Evolutionary conservation across 2,797 vertebrate species (phyloP).

Genomic region (Pterois miles): DNA sequence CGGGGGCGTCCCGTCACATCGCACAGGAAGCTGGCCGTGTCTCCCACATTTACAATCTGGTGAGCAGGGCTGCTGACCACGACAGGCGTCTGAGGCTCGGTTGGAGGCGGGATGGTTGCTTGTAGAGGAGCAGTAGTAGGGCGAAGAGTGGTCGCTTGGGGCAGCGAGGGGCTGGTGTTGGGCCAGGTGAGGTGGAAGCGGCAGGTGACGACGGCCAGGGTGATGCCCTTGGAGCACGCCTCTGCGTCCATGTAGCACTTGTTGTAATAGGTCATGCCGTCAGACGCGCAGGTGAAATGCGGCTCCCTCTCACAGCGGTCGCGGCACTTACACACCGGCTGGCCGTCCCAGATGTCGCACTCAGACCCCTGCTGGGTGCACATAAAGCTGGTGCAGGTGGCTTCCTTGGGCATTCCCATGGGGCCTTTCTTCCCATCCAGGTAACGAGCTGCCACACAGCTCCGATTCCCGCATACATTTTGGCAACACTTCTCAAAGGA

Average conservation of each 20-base stretch:
- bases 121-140: slow-evolving; percentile 88
- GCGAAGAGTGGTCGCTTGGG: slow-evolving; percentile 87
- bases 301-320: slow-evolving; percentile 97
- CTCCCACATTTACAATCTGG: slow-evolving; percentile 87
- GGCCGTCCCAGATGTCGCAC: slow-evolving; percentile 97
- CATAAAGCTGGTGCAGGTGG: slow-evolving; percentile 93
- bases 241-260: slow-evolving; percentile 99
- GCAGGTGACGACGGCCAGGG: slow-evolving; percentile 90
- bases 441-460: slow-evolving; percentile 95
- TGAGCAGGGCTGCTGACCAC: slow-evolving; percentile 86
- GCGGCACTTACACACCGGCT: slow-evolving; percentile 95
- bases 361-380: slow-evolving; percentile 96
- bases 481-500: slow-evolving; percentile 97
- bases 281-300: slow-evolving; percentile 96
- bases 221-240: slow-evolving; percentile 93
- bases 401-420: slow-evolving; percentile 90
- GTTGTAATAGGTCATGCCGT: slow-evolving; percentile 98
- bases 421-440: slow-evolving; percentile 92
- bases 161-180: slow-evolving; percentile 87
- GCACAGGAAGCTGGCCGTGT: slow-evolving; percentile 95
- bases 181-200: slow-evolving; percentile 91
- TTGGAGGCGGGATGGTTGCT: slow-evolving; percentile 78
- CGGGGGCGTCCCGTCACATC: slow-evolving; percentile 88
- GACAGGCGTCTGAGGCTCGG: slow-evolving; percentile 80
- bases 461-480: slow-evolving; percentile 95